Evolutionary conservation across 1,140 invertebrate genomes (phyloP).

Genomic region (Ceratitis capitata): DNA sequence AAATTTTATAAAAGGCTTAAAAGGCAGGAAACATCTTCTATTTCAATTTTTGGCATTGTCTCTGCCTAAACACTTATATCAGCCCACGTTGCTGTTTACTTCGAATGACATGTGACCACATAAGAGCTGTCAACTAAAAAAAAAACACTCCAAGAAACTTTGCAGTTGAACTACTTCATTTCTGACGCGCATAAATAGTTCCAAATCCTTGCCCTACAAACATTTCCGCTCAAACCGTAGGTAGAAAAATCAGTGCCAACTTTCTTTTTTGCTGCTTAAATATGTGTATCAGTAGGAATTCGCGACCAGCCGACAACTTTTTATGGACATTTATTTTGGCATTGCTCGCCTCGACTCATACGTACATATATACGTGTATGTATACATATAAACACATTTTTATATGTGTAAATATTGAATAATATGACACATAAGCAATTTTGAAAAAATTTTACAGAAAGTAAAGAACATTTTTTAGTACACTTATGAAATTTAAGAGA

Average conservation of each 20-base stretch:
- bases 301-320: background rate
- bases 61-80: too few species aligned
- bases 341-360: background rate
- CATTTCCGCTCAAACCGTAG: background rate
- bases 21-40: too few species aligned
- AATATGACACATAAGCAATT: too few species aligned
- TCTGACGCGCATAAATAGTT: background rate
- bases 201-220: slow-evolving; percentile 19
- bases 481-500: too few species aligned
- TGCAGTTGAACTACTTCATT: background rate
- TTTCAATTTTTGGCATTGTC: too few species aligned
- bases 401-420: too few species aligned
- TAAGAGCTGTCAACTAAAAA: background rate
- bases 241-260: background rate
- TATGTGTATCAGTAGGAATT: background rate
- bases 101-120: too few species aligned
- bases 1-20: too few species aligned
- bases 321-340: background rate
- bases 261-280: background rate
- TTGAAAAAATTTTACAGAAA: too few species aligned
- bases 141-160: background rate
- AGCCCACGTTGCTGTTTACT: too few species aligned
- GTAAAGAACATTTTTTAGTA: too few species aligned
- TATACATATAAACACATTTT: background rate
- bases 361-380: background rate